A percentile compares a stretch with the other conserved stretches of the same genome.
Evolutionary conservation across 2,797 vertebrate species (phyloP).

Genomic region (Heliangelus exortis): DNA sequence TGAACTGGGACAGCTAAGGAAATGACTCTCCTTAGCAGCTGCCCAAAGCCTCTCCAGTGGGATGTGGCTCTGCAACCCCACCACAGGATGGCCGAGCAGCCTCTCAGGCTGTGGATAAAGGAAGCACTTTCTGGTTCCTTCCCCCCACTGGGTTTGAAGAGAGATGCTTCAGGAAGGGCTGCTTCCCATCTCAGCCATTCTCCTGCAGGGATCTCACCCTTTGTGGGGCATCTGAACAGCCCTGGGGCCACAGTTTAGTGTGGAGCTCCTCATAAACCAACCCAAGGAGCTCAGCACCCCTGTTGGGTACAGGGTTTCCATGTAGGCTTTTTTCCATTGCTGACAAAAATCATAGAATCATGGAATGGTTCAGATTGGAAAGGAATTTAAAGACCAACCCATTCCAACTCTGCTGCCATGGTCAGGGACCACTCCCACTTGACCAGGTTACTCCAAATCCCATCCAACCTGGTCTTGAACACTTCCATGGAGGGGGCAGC

Average conservation of each 20-base stretch:
- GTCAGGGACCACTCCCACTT: too few species aligned
- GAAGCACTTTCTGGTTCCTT: neutral
- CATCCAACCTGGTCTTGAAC: too few species aligned
- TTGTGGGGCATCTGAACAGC: too few species aligned
- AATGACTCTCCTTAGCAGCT: neutral
- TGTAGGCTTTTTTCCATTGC: neutral
- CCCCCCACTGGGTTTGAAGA: neutral
- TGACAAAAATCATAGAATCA: too few species aligned
- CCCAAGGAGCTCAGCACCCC: neutral
- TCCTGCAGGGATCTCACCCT: too few species aligned
- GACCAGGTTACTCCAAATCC: too few species aligned
- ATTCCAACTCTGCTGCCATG: too few species aligned
- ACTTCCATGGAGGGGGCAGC: too few species aligned
- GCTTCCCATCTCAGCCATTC: neutral
- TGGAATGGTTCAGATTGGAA: too few species aligned
- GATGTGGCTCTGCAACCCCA: neutral
- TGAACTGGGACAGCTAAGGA: neutral
- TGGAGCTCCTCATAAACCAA: neutral
- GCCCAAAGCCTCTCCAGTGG: neutral
- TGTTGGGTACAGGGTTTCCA: neutral
- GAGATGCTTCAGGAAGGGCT: neutral
- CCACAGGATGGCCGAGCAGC: fast-evolving
- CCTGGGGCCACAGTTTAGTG: fast-evolving
- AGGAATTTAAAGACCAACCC: too few species aligned
- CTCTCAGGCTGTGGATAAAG: fast-evolving